These are phyloP conservation scores for Larimichthys polyactis DNA, from an alignment of 2,113 vertebrate species.

Conservation along the genomic window DNA sequence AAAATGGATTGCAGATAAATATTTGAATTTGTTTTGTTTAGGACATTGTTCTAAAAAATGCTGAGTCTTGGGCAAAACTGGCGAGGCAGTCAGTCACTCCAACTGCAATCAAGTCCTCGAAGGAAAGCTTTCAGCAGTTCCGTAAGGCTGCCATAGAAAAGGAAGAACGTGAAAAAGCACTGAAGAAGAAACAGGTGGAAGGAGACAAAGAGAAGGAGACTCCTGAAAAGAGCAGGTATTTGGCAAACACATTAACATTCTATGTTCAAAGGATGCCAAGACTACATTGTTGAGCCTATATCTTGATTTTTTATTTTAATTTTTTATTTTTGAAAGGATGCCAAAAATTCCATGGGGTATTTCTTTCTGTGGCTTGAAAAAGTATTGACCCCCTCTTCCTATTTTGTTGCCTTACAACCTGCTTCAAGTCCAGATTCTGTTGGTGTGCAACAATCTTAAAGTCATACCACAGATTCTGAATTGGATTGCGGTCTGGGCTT, in stretches of 20 bases:
- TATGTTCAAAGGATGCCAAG: background rate
- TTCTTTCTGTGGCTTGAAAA: background rate
- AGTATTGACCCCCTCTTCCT: no score
- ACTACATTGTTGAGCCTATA: background rate
- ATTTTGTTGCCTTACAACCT: no score
- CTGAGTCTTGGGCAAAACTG: constrained; percentile 89
- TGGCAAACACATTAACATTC: background rate
- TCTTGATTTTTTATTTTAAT: no score
- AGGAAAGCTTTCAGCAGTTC: constrained; percentile 90
- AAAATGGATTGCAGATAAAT: background rate
- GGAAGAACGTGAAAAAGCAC: constrained; percentile 82
- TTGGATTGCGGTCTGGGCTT: no score
- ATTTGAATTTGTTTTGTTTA: constrained; percentile 60
- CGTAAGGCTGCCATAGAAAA: constrained; percentile 89
- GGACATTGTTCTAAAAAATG: constrained; percentile 88
- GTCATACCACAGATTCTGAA: no score
- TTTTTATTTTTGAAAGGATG: background rate
- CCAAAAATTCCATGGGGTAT: background rate
- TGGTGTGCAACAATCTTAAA: no score
- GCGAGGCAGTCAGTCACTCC: constrained; percentile 81
- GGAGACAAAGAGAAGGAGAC: constrained; percentile 65
- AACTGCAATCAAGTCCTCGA: constrained; percentile 85
- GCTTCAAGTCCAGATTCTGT: no score
- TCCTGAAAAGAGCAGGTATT: constrained; percentile 74
- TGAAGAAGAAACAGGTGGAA: constrained; percentile 78